These are phyloP conservation scores for Nicator chloris DNA, from an alignment of 2,113 vertebrate species.

Conservation along the genomic window DNA sequence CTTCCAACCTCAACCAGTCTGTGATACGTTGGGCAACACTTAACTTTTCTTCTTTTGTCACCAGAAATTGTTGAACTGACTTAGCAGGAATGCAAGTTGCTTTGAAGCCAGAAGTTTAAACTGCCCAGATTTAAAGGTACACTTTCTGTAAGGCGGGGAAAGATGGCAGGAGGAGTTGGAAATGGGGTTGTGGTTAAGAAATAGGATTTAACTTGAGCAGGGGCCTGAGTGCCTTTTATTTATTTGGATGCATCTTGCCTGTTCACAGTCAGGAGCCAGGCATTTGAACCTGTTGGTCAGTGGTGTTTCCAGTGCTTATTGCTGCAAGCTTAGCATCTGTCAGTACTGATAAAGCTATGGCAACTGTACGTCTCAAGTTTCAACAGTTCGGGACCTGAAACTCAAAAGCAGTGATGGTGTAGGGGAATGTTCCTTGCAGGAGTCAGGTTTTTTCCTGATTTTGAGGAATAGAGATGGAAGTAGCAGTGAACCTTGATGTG, in stretches of 20 bases:
- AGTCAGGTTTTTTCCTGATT: neutral
- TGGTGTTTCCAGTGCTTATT: neutral
- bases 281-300: neutral
- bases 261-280: neutral
- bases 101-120: slow-evolving; percentile 16
- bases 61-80: slow-evolving; percentile 24
- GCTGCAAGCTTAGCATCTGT: neutral
- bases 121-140: neutral
- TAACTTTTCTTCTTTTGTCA: slow-evolving; percentile 18
- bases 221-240: neutral
- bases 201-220: neutral
- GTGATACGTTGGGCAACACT: neutral
- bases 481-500: neutral
- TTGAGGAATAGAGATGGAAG: neutral
- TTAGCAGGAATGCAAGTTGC: slow-evolving; percentile 2
- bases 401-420: neutral
- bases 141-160: neutral
- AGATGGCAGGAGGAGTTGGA: neutral
- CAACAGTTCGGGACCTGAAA: neutral
- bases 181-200: neutral
- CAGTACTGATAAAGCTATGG: neutral
- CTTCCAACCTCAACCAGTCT: neutral
- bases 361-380: neutral
- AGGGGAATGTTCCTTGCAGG: neutral
- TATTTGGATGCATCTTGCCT: neutral